These are phyloP conservation scores for Acropora yongei DNA, from an alignment of 64 coral and sea anemone species.

Conservation along the genomic window DNA sequence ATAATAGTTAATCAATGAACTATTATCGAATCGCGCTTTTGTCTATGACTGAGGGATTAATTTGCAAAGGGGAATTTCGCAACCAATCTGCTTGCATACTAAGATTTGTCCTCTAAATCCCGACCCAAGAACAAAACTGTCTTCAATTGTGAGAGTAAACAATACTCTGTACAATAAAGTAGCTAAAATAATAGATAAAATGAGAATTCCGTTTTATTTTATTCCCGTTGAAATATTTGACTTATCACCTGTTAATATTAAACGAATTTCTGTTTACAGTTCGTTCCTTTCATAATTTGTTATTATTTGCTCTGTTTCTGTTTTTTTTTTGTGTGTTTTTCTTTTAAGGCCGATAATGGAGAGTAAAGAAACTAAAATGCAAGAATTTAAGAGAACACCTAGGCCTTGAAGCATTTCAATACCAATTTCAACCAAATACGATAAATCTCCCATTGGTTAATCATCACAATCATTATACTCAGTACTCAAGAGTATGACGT, in stretches of 20 bases:
- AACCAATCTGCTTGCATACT: no score
- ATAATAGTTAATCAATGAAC: neutral
- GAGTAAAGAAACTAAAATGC: no score
- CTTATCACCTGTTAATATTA: conserved; percentile 17
- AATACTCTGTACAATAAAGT: neutral
- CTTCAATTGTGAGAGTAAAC: neutral
- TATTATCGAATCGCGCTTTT: neutral
- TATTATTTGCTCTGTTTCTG: neutral
- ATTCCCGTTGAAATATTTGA: conserved; percentile 15
- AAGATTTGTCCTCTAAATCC: neutral
- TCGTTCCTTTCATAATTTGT: neutral
- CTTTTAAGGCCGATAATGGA: no score
- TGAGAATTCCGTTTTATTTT: neutral
- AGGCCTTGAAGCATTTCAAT: no score
- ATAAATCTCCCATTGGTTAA: no score
- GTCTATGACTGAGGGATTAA: neutral
- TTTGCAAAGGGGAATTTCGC: neutral
- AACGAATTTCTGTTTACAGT: neutral
- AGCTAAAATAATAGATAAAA: neutral
- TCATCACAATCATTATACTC: no score
- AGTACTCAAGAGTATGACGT: no score
- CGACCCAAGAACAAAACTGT: no score
- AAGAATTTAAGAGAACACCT: no score
- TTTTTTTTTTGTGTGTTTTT: neutral
- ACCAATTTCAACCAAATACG: no score